A percentile compares a stretch with the other conserved stretches of the same genome.
phyloP scores from a whole-genome alignment of 2,888 invertebrate species.

The Drosophila differens region DNA sequence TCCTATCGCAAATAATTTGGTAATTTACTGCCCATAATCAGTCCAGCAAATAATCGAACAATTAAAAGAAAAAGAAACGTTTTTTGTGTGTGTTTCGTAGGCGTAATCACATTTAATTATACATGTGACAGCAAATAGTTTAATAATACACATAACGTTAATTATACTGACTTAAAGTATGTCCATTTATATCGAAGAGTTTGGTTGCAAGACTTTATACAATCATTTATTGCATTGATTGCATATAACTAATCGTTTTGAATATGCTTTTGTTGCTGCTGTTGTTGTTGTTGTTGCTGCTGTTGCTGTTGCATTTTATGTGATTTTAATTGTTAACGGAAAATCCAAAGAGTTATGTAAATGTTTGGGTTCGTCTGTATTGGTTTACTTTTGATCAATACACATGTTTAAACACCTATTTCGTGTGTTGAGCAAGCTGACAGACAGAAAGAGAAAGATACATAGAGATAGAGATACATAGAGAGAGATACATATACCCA shows the following conservation, averaged over 20 bases:
- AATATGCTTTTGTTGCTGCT: neutral
- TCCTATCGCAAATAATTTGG: neutral
- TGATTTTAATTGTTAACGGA: slow-evolving; percentile 74
- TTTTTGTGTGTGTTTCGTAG: neutral
- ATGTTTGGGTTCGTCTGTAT: slow-evolving; percentile 45
- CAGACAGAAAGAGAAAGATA: neutral
- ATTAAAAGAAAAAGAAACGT: neutral
- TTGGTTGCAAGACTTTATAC: slow-evolving; percentile 1
- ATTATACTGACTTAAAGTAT: slow-evolving; percentile 4
- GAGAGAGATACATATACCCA: neutral
- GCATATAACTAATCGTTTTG: slow-evolving; percentile 5
- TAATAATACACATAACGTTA: slow-evolving; percentile 3
- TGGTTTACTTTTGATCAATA: slow-evolving; percentile 5
- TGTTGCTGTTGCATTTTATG: slow-evolving; percentile 5
- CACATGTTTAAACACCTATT: neutral
- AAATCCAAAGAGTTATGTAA: slow-evolving; percentile 64
- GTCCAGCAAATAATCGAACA: neutral
- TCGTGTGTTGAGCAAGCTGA: neutral
- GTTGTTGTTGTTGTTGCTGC: neutral
- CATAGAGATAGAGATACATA: neutral
- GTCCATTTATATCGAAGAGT: neutral
- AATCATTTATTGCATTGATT: slow-evolving; percentile 9
- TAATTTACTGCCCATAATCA: slow-evolving; percentile 9
- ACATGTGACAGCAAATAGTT: slow-evolving; percentile 9
- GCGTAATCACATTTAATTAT: slow-evolving; percentile 5